Conservation (phyloP, 1,140 invertebrate genomes). For the Scaptomyza pallida region DNA sequence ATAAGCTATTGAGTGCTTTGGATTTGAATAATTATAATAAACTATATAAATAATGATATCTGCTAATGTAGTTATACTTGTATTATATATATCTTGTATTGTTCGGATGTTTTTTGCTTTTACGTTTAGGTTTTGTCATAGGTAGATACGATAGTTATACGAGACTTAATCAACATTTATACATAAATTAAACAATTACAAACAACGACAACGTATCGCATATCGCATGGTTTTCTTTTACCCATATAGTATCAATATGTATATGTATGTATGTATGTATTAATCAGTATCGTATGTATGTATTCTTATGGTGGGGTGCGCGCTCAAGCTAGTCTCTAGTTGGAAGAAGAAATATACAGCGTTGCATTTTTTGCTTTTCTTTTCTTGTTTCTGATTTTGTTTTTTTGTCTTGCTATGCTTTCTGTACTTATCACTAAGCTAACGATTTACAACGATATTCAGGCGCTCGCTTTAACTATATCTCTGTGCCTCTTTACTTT, state of each 20-base stretch:
- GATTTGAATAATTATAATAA: slow-evolving; percentile 29
- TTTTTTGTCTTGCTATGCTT: slow-evolving; percentile 3
- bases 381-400: slow-evolving; percentile 10
- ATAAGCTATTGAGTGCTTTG: slow-evolving; percentile 31
- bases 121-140: slow-evolving; percentile 16
- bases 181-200: slow-evolving; percentile 74
- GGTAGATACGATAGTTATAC: slow-evolving; percentile 20
- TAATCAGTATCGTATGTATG: slow-evolving; percentile 24
- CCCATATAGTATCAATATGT: slow-evolving; percentile 28
- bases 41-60: slow-evolving; percentile 30
- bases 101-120: slow-evolving; percentile 19
- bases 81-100: slow-evolving; percentile 25
- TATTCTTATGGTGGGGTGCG: slow-evolving; percentile 51
- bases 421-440: slow-evolving; percentile 61
- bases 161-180: slow-evolving; percentile 70
- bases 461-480: slow-evolving; percentile 4
- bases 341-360: slow-evolving; percentile 65
- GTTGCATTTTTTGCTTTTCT: slow-evolving; percentile 20
- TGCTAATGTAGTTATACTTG: slow-evolving; percentile 7
- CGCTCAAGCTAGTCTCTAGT: slow-evolving; percentile 59
- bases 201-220: slow-evolving; percentile 61
- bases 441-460: slow-evolving; percentile 48
- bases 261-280: slow-evolving; percentile 13
- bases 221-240: slow-evolving; percentile 20
- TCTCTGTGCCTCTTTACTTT: slow-evolving; percentile 1